Conservation (phyloP, 2,113 vertebrate genomes). For the Mellivora capensis region DNA sequence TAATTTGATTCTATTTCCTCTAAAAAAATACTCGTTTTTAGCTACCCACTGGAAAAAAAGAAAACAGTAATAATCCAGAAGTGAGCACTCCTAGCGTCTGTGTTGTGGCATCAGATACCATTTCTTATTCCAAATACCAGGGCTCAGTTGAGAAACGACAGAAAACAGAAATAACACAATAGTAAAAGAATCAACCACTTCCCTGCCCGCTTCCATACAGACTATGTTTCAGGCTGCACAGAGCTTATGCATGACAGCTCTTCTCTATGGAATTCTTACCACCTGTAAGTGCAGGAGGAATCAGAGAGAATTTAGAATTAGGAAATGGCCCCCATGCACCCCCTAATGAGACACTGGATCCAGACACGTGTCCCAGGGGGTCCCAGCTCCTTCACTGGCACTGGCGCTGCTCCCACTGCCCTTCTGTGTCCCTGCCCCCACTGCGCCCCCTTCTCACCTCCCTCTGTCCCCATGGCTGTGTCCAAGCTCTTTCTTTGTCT, state of each 20-base stretch:
- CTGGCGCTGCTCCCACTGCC: neutral
- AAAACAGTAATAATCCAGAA: neutral
- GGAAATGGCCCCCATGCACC: neutral
- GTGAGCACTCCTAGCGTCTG: neutral
- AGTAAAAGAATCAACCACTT: neutral
- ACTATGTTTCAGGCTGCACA: neutral
- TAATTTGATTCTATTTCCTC: neutral
- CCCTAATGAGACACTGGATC: neutral
- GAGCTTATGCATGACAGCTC: neutral
- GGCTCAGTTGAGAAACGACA: neutral
- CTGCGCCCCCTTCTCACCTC: neutral
- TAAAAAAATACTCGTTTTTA: neutral
- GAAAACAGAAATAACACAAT: neutral
- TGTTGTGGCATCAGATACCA: neutral
- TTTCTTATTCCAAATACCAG: neutral
- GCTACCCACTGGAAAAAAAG: neutral
- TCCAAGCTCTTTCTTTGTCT: neutral
- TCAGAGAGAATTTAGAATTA: neutral
- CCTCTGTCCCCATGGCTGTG: neutral
- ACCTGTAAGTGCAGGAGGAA: neutral
- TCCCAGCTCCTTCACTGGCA: fast-evolving
- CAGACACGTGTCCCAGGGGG: neutral
- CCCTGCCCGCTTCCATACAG: neutral
- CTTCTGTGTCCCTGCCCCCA: neutral
- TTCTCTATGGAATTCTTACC: neutral